Evolutionary conservation across 2,797 vertebrate species (phyloP).

Genomic region (Chaetophractus vellerosus): DNA sequence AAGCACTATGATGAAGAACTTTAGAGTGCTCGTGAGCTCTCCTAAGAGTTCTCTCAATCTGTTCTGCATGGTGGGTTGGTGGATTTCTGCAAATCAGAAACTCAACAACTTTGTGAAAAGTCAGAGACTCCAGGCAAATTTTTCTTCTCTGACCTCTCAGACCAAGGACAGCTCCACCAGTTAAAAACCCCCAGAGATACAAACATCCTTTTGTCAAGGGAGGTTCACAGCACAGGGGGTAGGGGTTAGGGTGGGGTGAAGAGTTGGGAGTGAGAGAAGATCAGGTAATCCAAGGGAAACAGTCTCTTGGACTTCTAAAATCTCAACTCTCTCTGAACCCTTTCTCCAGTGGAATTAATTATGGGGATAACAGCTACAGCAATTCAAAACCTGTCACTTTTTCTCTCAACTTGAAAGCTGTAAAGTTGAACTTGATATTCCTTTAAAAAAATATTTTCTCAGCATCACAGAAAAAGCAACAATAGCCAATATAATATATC

Average conservation of each 20-base stretch:
- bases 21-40: background rate
- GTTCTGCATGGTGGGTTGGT: background rate
- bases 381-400: slow-evolving; percentile 21
- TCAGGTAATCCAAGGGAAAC: background rate
- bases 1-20: background rate
- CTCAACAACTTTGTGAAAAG: background rate
- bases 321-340: background rate
- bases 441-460: slow-evolving; percentile 62
- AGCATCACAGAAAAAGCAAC: slow-evolving; percentile 12
- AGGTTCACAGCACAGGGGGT: background rate
- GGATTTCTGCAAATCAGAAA: background rate
- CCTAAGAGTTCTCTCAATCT: background rate
- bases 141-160: slow-evolving; percentile 52
- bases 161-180: slow-evolving; percentile 79
- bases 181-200: background rate
- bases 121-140: background rate
- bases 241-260: background rate
- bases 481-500: background rate
- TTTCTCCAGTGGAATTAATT: slow-evolving; percentile 46
- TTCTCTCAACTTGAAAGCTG: slow-evolving; percentile 53
- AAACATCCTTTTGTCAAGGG: background rate
- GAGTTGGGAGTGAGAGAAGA: background rate
- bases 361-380: background rate
- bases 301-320: slow-evolving; percentile 17
- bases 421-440: slow-evolving; percentile 30